These are phyloP conservation scores for Conus ventricosus DNA, from an alignment of 1,140 invertebrate species.

Conservation along the genomic window DNA sequence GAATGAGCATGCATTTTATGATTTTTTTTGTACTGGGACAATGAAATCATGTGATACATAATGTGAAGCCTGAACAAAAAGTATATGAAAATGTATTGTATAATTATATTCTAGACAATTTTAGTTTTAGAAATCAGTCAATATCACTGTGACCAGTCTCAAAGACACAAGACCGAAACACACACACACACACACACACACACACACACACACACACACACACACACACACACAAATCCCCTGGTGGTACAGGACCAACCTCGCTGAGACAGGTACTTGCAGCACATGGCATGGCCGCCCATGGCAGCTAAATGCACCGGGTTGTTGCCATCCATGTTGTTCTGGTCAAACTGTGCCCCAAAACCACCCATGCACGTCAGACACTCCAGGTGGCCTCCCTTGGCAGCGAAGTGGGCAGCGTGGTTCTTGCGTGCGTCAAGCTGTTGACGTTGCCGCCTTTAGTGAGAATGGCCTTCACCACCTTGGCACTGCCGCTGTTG, in stretches of 20 bases:
- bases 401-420: slow-evolving; percentile 73
- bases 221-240: too few species aligned
- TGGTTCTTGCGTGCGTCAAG: slow-evolving; percentile 66
- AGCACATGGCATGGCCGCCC: slow-evolving; percentile 68
- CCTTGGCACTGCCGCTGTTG: slow-evolving; percentile 67
- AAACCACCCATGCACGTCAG: slow-evolving; percentile 68
- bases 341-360: slow-evolving; percentile 72
- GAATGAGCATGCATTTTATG: too few species aligned
- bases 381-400: slow-evolving; percentile 67
- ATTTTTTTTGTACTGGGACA: too few species aligned
- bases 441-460: slow-evolving; percentile 67
- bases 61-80: too few species aligned
- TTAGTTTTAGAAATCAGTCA: too few species aligned
- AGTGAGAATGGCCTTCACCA: slow-evolving; percentile 69
- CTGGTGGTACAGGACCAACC: slow-evolving; percentile 48
- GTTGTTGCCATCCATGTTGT: slow-evolving; percentile 69
- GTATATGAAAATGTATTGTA: too few species aligned
- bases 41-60: too few species aligned
- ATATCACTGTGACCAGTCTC: too few species aligned
- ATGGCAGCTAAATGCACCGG: slow-evolving; percentile 72
- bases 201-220: too few species aligned
- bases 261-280: slow-evolving; percentile 73
- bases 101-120: too few species aligned
- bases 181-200: too few species aligned
- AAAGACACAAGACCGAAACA: too few species aligned